phyloP scores from a whole-genome alignment of 2,888 invertebrate genomes.

The Hypomecis punctinalis region DNA sequence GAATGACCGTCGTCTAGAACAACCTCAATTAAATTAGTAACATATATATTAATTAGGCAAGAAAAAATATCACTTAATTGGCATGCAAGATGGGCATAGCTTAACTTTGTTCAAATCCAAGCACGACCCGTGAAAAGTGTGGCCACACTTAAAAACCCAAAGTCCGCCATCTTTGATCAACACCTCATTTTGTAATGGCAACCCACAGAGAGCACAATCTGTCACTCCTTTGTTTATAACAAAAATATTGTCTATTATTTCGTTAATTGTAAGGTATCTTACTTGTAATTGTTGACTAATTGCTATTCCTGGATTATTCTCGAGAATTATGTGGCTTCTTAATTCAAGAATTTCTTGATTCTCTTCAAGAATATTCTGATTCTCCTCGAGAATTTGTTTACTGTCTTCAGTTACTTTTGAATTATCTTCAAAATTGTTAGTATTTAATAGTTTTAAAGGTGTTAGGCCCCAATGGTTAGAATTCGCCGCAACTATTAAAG shows the following conservation, averaged over 20 bases:
- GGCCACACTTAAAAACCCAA: slow-evolving; percentile 86
- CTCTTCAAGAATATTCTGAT: slow-evolving; percentile 12
- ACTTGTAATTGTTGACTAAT: slow-evolving; percentile 36
- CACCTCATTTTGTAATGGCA: slow-evolving; percentile 85
- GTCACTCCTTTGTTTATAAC: slow-evolving; percentile 54
- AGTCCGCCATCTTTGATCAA: slow-evolving; percentile 86
- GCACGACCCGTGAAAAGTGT: slow-evolving; percentile 86
- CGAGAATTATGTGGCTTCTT: neutral
- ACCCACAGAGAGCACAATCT: slow-evolving; percentile 84
- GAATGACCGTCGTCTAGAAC: too few species aligned
- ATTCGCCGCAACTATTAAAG: slow-evolving; percentile 71
- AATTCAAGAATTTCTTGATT: slow-evolving; percentile 10
- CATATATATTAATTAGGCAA: slow-evolving; percentile 10
- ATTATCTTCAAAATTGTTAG: slow-evolving; percentile 33
- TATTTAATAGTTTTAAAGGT: slow-evolving; percentile 44
- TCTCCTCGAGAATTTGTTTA: neutral
- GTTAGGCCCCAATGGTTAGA: slow-evolving; percentile 82
- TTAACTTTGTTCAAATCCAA: slow-evolving; percentile 83
- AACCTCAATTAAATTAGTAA: neutral
- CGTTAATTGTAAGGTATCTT: slow-evolving; percentile 49
- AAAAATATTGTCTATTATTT: slow-evolving; percentile 60
- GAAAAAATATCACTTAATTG: slow-evolving; percentile 46
- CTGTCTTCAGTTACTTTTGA: neutral
- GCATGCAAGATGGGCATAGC: slow-evolving; percentile 72
- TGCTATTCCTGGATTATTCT: neutral